Percentiles rank a stretch among this genome's conserved stretches.
phyloP scores from a whole-genome alignment of 2,113 vertebrate genomes.

The Pseudopodoces humilis region DNA sequence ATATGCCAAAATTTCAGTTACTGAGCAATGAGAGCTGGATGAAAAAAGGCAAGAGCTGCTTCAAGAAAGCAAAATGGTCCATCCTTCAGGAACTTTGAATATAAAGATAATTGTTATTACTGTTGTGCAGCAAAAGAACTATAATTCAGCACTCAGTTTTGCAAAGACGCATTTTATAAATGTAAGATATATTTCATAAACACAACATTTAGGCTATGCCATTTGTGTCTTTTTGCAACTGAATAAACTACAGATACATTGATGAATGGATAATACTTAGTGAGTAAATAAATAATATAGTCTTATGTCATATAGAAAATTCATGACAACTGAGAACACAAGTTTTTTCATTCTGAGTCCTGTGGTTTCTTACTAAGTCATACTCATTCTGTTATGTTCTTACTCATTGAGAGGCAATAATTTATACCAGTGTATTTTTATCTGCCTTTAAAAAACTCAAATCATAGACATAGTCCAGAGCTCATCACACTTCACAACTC shows the following conservation, averaged over 20 bases:
- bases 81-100: neutral
- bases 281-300: neutral
- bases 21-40: neutral
- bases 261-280: neutral
- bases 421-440: neutral
- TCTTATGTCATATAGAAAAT: neutral
- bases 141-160: neutral
- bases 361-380: neutral
- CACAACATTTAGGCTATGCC: neutral
- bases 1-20: neutral
- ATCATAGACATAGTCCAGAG: neutral
- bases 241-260: neutral
- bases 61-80: neutral
- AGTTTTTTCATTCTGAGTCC: neutral
- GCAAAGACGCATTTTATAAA: neutral
- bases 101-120: neutral
- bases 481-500: neutral
- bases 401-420: neutral
- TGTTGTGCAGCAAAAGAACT: neutral
- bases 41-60: neutral
- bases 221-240: neutral
- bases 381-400: neutral
- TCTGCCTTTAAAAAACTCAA: neutral
- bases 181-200: neutral
- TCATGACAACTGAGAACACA: neutral